Conservation (phyloP, 2,888 invertebrate species). For the Pelosia muscerda region DNA sequence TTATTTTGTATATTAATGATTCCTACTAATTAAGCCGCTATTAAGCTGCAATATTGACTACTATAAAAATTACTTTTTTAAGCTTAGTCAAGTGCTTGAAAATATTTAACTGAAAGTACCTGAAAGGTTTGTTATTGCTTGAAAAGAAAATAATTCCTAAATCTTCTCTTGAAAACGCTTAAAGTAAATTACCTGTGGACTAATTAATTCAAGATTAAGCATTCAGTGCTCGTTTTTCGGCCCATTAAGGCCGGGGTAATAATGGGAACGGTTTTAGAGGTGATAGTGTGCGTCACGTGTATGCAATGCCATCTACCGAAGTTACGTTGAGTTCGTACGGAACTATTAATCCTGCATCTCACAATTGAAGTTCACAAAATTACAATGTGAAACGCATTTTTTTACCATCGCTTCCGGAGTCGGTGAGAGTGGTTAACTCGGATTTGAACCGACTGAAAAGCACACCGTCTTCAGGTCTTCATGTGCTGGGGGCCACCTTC, state of each 20-base stretch:
- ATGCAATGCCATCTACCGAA: neutral
- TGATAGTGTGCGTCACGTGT: neutral
- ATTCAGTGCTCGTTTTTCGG: neutral
- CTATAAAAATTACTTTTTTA: neutral
- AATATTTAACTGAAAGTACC: neutral
- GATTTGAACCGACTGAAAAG: too few species aligned
- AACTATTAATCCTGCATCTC: neutral
- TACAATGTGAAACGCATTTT: too few species aligned
- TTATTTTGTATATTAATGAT: too few species aligned
- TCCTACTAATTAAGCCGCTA: too few species aligned
- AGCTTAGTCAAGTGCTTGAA: neutral
- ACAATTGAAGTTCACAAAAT: neutral
- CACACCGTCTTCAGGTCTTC: too few species aligned
- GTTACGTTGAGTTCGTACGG: neutral
- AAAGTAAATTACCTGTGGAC: conserved; percentile 4
- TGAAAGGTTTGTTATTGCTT: neutral
- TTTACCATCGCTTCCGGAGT: too few species aligned
- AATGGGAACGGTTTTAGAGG: neutral
- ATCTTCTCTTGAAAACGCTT: neutral
- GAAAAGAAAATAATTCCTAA: conserved; percentile 1
- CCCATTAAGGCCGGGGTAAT: neutral
- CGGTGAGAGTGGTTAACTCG: too few species aligned
- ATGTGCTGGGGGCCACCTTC: too few species aligned
- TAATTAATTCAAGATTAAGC: conserved; percentile 1
- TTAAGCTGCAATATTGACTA: too few species aligned